phyloP scores from a whole-genome alignment of 2,797 vertebrate genomes.

The Pogonophryne albipinna region DNA sequence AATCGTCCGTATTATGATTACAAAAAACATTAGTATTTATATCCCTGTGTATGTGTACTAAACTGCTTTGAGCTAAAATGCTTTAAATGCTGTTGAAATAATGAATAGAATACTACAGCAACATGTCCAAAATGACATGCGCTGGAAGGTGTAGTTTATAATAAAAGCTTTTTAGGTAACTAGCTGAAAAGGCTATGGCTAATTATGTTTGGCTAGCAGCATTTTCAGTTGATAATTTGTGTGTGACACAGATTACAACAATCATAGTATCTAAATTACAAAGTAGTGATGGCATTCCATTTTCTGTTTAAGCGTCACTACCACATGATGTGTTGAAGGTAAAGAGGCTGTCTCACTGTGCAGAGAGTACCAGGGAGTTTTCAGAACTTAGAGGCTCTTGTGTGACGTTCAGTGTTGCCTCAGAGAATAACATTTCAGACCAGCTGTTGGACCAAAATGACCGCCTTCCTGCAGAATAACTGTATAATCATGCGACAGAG shows the following conservation, averaged over 20 bases:
- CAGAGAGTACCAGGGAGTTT: background rate
- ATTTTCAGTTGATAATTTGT: background rate
- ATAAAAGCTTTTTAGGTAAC: background rate
- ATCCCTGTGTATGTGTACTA: background rate
- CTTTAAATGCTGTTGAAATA: too few species aligned
- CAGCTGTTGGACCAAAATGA: constrained; percentile 7
- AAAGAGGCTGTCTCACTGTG: constrained; percentile 5
- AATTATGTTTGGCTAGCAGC: background rate
- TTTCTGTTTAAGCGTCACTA: constrained; percentile 1
- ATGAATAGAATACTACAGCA: too few species aligned
- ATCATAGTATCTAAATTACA: background rate
- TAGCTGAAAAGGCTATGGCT: background rate
- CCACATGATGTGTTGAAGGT: constrained; percentile 13
- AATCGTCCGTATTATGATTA: background rate
- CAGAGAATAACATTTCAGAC: constrained; percentile 18
- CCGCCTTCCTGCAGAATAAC: constrained; percentile 27
- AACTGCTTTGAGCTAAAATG: background rate
- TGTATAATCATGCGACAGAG: constrained; percentile 27
- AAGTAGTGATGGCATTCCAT: background rate
- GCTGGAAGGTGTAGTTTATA: background rate
- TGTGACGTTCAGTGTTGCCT: constrained; percentile 7
- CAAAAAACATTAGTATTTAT: background rate
- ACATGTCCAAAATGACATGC: background rate
- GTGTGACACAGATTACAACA: background rate
- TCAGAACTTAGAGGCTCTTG: constrained; percentile 27